Base-by-base conservation (phyloP, 2,797 vertebrate species). In the Chloroceryle inda region DNA sequence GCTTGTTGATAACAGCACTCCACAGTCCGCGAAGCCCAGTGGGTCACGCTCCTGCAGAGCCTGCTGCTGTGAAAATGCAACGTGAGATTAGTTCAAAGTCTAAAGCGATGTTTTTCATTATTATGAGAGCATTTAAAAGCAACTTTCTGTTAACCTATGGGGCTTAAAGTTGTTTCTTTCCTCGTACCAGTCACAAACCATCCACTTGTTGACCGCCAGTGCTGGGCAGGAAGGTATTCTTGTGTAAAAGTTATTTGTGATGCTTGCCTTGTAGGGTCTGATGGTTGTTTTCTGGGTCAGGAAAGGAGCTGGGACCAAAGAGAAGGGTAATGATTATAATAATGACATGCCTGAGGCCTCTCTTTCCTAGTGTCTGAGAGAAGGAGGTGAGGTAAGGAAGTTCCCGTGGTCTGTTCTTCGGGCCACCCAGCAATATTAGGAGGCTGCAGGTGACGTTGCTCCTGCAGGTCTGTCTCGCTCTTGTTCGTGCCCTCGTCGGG, bases 401-500 rank as follows among this genome's bases (percentile, higher is more conserved):
- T 21, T 71, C n/a, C 75, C 8, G 10, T 38, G 1, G 1, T 1
- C 76, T 44, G 58, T 27, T 29, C 3, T 18, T 58, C 6, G 29
- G 76, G 50, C 19, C 29, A 10, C 45, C 29, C 42, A 4, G 56
- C 27, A 9, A 2, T 38, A 11, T 2, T 9, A 1, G 9, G 45
- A 23, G 56, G 1, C 0, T 72, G n/a, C n/a, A 38, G 7, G 40
- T 26, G 17, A 4, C 9, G 11, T 11, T 33, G n/a, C 45, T 47
- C 18, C 63, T 12, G 24, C 45, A 38, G 67, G 40, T 56, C 29
- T 50, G 40, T 52, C 26, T 50, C 37, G 0, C 22, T 40, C 31
- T 9, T 15, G 53, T 47, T 35, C 5, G 5, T 31, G 4, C 26
- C 27, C 68, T 37, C 1, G 5, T 0, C 3, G 62, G 49, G 67